Percentiles rank a stretch among this genome's conserved stretches.
phyloP scores from a whole-genome alignment of 1,140 invertebrate genomes.

The Leptinotarsa lineolata region DNA sequence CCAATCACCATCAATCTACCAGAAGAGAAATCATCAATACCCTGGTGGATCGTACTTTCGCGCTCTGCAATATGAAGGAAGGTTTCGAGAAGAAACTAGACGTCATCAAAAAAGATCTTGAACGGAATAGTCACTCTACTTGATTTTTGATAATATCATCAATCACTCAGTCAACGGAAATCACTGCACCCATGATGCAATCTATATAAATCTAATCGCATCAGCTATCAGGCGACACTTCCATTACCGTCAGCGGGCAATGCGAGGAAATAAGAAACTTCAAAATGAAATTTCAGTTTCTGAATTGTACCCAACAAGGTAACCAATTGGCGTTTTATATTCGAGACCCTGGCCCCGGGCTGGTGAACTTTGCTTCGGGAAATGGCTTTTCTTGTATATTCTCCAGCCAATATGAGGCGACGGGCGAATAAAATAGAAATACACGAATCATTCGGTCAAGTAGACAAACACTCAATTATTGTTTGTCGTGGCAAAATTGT shows the following conservation, averaged over 20 bases:
- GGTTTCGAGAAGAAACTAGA: no score
- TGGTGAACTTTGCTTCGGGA: slow-evolving; percentile 32
- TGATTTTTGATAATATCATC: no score
- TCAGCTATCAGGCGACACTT: neutral
- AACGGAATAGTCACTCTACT: no score
- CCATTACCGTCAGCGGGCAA: neutral
- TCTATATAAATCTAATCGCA: no score
- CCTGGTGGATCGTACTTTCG: no score
- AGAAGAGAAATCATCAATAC: no score
- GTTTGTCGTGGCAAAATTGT: no score
- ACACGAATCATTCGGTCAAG: slow-evolving; percentile 50
- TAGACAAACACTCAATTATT: slow-evolving; percentile 49
- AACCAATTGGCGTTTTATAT: slow-evolving; percentile 52
- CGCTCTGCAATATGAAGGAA: no score
- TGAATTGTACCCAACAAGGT: slow-evolving; percentile 54
- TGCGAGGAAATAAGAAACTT: slow-evolving; percentile 48
- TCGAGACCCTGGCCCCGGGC: slow-evolving; percentile 37
- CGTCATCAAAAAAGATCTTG: no score
- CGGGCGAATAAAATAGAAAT: slow-evolving; percentile 48
- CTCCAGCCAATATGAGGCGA: slow-evolving; percentile 43
- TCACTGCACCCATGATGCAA: no score
- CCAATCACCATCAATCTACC: no score
- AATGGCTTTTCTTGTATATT: slow-evolving; percentile 48
- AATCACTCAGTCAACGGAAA: no score
- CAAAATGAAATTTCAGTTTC: slow-evolving; percentile 55